Conservation (phyloP, 2,113 vertebrate genomes). For the Chaetura pelagica region DNA sequence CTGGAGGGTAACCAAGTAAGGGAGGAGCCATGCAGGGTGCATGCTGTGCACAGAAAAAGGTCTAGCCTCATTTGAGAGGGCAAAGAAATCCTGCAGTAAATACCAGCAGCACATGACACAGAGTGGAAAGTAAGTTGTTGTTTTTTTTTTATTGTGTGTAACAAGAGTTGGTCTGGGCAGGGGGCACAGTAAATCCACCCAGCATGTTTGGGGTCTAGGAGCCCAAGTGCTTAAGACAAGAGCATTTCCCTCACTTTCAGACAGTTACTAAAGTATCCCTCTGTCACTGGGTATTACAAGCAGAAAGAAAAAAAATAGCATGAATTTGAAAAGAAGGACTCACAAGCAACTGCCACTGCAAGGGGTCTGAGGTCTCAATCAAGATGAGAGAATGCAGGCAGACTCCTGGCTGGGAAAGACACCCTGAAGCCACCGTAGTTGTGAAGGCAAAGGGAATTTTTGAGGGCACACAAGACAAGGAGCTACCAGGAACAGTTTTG, state of each 20-base stretch:
- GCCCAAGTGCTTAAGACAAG: neutral
- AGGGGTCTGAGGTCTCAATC: neutral
- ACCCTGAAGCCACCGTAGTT: neutral
- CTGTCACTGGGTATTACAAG: rapidly evolving
- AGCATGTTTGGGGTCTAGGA: neutral
- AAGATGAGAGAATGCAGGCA: rapidly evolving
- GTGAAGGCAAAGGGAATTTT: neutral
- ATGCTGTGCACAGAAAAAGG: neutral
- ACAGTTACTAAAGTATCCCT: neutral
- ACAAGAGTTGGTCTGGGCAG: neutral
- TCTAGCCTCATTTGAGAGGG: neutral
- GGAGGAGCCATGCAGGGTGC: neutral
- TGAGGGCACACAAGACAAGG: neutral
- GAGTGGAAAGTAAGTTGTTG: neutral
- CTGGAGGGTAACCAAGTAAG: neutral
- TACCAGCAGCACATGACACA: neutral
- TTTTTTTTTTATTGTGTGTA: neutral
- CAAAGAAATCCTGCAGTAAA: neutral
- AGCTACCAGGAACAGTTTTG: neutral
- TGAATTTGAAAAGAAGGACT: neutral
- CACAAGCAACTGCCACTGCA: neutral
- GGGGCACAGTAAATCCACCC: neutral
- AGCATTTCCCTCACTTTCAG: neutral
- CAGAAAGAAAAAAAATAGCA: neutral
- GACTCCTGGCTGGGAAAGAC: neutral